Base-by-base conservation (phyloP, 2,888 invertebrate genomes). In the Aelia acuminata region DNA sequence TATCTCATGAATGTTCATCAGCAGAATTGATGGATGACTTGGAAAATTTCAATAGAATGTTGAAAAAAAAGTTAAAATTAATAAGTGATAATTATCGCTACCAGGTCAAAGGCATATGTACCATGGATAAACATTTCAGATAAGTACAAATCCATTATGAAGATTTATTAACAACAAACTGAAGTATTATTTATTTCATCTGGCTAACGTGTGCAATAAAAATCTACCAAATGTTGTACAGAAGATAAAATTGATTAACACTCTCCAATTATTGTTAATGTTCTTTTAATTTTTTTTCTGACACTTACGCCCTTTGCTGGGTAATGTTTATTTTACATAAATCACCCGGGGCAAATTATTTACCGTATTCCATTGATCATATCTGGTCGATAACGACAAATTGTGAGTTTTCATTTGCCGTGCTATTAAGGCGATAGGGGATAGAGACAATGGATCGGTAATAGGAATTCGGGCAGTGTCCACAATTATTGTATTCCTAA, bases 391-490 rank as follows among this genome's bases (percentile, higher is more conserved):
- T 43, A n/a, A 22, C 43, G 80, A 43, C n/a, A 22, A 39, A 80
- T 80, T 80, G 80, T 80, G 80, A 80, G 80, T 80, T 80, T 80
- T 80, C 80, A 80, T 80, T 80, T 80, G 80, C 80, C 80, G 39
- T 43, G n/a, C 80, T 43, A 80, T 80, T 80, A 80, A 43, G 47
- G 13, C n/a, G 35, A 80, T 80, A 39, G 3, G 13, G n/a, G 63
- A 80, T 80, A 39, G 3, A 15, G 80, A 11, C 43, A 20, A 47
- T 80, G 43, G 39, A 47, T 80, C 43, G 18, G n/a, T 43, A 80
- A n/a, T 75, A 39, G 39, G 1, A 20, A 75, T 22, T 26, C 53
- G 26, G 4, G 2, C 35, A 70, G 31, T 80, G 80, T 80, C 80
- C 80, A 80, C n/a, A 80, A 80, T 80, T 80, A 47, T 80, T 80